Percentiles rank a stretch among this genome's conserved stretches.
These are phyloP conservation scores for Pipistrellus pipistrellus DNA, from an alignment of 2,797 vertebrate genomes.

Conservation along the genomic window DNA sequence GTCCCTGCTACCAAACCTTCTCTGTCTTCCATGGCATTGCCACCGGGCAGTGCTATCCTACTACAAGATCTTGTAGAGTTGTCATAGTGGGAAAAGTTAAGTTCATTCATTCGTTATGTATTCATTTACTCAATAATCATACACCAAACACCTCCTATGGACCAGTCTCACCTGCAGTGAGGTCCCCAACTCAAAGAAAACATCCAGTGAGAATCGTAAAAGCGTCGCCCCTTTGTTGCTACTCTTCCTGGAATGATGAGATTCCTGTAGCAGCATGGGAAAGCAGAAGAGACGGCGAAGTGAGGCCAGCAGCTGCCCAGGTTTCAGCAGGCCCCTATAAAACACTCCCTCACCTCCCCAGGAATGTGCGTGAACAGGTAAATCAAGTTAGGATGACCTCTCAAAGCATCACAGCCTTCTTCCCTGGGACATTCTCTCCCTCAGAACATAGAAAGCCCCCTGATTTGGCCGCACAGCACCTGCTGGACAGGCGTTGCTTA, in stretches of 20 bases:
- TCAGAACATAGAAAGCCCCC: neutral
- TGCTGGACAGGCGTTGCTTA: neutral
- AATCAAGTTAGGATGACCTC: neutral
- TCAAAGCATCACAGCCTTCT: neutral
- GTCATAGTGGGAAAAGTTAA: neutral
- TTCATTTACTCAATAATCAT: neutral
- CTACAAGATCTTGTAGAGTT: neutral
- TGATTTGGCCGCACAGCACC: neutral
- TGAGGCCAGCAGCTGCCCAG: neutral
- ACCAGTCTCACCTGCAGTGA: neutral
- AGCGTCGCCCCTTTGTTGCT: neutral
- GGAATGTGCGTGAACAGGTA: constrained; percentile 33
- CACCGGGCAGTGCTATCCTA: neutral
- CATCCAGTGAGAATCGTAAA: neutral
- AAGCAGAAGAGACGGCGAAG: neutral
- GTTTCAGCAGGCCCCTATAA: neutral
- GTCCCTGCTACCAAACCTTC: neutral
- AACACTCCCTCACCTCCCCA: neutral
- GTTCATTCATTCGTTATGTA: neutral
- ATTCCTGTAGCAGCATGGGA: neutral
- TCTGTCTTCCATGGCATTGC: neutral
- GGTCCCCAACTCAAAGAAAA: neutral
- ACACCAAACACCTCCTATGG: neutral
- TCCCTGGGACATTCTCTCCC: neutral
- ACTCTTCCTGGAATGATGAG: neutral